Percentiles rank a stretch among this genome's conserved stretches.
Evolutionary conservation across 2,797 vertebrate species (phyloP).

Genomic region (Sebastes glaucus): DNA sequence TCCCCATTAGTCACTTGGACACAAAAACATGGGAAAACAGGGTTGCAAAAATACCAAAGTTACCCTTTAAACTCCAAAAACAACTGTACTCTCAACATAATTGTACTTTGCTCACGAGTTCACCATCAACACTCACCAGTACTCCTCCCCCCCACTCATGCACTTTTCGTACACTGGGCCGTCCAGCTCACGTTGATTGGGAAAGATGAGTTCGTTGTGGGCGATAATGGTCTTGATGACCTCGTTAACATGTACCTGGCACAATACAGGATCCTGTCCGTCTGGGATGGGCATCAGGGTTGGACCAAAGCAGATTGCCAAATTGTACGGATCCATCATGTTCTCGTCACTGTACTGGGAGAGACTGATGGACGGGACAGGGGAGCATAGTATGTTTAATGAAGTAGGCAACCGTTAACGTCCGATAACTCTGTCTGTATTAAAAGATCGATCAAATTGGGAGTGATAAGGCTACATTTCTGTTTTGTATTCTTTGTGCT

Average conservation of each 20-base stretch:
- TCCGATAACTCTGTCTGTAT: neutral
- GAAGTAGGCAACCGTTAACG: neutral
- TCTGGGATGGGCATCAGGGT: constrained; percentile 99
- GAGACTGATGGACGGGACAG: constrained; percentile 80
- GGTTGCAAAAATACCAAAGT: no score
- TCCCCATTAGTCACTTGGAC: no score
- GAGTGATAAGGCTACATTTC: neutral
- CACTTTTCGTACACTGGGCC: constrained; percentile 98
- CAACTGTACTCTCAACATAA: neutral
- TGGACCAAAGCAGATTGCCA: constrained; percentile 98
- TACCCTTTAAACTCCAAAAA: neutral
- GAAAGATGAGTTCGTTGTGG: constrained; percentile 95
- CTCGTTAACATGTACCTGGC: constrained; percentile 97
- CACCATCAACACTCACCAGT: constrained; percentile 87
- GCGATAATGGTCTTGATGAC: constrained; percentile 98
- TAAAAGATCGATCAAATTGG: neutral
- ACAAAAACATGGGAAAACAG: no score
- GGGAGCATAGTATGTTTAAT: neutral
- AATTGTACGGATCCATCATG: constrained; percentile 99
- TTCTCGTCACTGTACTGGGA: constrained; percentile 99
- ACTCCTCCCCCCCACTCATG: constrained; percentile 98
- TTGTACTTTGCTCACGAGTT: neutral
- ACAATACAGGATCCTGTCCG: constrained; percentile 94
- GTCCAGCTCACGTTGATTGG: constrained; percentile 91
- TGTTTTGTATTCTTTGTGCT: neutral